phyloP scores from a whole-genome alignment of 2,888 invertebrate genomes.

The Yponomeuta malinellus region DNA sequence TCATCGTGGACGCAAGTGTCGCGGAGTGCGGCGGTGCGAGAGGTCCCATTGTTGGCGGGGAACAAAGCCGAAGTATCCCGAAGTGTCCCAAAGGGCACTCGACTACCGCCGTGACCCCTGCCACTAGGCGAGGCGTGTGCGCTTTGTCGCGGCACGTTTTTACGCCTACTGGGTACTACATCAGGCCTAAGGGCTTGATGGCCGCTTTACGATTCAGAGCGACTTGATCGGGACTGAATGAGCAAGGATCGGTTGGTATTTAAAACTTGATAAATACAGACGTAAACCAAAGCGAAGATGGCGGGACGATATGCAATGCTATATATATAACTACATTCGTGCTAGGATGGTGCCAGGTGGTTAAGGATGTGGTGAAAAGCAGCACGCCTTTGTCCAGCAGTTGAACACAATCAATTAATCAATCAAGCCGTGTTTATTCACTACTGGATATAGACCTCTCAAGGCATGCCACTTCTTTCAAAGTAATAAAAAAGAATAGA shows the following conservation, averaged over 20 bases:
- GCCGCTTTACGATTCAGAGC: not conserved
- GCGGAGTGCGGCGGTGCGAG: not conserved
- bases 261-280: not conserved
- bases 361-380: too few species aligned
- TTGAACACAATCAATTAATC: too few species aligned
- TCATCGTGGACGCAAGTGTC: not conserved
- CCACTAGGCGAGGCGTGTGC: not conserved
- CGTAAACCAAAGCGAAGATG: too few species aligned
- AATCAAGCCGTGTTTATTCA: too few species aligned
- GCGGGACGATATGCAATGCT: too few species aligned
- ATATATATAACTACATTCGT: too few species aligned
- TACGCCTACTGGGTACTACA: not conserved
- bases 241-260: not conserved
- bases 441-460: too few species aligned
- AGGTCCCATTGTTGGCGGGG: constrained; percentile 1
- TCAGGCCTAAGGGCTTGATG: not conserved
- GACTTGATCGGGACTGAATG: not conserved
- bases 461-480: too few species aligned
- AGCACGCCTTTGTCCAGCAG: too few species aligned
- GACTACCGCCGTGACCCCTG: not conserved
- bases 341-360: too few species aligned
- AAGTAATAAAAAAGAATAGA: too few species aligned
- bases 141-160: constrained; percentile 9
- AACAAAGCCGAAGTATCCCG: constrained; percentile 10
- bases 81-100: not conserved